Base-by-base conservation (phyloP, 2,113 vertebrate genomes). In the Stercorarius parasiticus region DNA sequence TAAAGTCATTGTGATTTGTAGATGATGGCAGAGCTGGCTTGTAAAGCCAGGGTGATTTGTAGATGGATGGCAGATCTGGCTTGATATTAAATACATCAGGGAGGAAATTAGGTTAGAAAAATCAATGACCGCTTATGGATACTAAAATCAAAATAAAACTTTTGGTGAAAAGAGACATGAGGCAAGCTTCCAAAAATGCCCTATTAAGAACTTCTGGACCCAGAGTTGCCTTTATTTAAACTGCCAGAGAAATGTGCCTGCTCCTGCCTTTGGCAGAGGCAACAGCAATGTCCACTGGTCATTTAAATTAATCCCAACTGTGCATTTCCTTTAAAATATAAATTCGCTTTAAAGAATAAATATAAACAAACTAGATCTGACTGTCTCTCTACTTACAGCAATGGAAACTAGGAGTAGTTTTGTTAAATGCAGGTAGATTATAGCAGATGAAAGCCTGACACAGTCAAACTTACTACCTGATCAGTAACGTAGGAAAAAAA, bases 81-180 rank as follows among this genome's bases (percentile, higher is more conserved):
- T 87, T 96, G 80, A 82, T 93, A 90, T 95, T 96, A 97, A 96
- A 93, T 94, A 86, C 36, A 90, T 87, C 80, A 84, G 61, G 67
- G 69, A 97, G 73, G 80, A 96, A 97, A 97, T 97, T 88, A 97
- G 34, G 73, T 95, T 96, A 88, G 82, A 65, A 90, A 95, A 97
- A 97, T 94, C 95, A 97, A 96, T 96, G 74, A 56, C 64, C 93
- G 74, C 80, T 97, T 97, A 95, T 86, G 80, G 86, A 86, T 77
- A 92, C 83, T 80, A 91, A 96, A 95, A 93, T 85, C 15, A 95
- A 95, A 97, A 94, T 56, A 91, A 53, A 89, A 87, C 69, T 97
- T 96, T 92, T 62, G 49, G 49, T 52, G 34, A 90, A 88, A 17
- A 59, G 38, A 95, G 29, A 69, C 36, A 56, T 15, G 22, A 87